phyloP scores from a whole-genome alignment of 2,888 invertebrate genomes.

The Netelia fuscicornis region DNA sequence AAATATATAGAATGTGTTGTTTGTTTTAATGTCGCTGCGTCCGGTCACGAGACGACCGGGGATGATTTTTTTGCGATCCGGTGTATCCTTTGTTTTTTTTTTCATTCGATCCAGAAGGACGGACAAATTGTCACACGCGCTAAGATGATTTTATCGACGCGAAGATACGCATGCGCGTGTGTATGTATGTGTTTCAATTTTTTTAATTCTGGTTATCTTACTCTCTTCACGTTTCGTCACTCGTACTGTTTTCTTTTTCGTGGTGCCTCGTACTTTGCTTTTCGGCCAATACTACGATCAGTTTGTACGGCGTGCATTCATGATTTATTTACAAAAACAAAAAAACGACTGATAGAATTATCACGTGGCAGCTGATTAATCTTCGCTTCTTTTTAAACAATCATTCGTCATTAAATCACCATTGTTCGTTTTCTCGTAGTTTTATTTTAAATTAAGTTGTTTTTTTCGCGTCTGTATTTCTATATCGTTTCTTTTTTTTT shows the following conservation, averaged over 20 bases:
- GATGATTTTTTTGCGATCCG: constrained; percentile 12
- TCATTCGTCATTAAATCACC: neutral
- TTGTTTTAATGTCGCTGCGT: constrained; percentile 21
- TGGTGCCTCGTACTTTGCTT: neutral
- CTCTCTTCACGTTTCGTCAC: neutral
- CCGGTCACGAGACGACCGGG: constrained; percentile 26
- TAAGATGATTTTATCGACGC: constrained; percentile 37
- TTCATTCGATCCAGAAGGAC: constrained; percentile 34
- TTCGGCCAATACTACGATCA: constrained; percentile 34
- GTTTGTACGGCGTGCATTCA: constrained; percentile 32
- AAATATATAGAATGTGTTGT: neutral
- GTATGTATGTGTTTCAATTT: neutral
- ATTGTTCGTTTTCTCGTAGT: neutral
- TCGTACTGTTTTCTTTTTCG: constrained; percentile 13
- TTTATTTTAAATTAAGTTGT: constrained; percentile 11
- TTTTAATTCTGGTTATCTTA: constrained; percentile 12
- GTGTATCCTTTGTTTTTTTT: constrained; percentile 9
- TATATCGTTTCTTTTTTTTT: no score
- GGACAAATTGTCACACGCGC: constrained; percentile 50
- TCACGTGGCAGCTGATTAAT: constrained; percentile 55
- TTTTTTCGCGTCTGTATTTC: neutral
- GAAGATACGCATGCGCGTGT: neutral
- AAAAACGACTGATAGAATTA: constrained; percentile 53
- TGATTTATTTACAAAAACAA: neutral
- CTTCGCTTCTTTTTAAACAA: neutral